Percentiles rank a stretch among this genome's conserved stretches.
Evolutionary conservation across 2,113 vertebrate species (phyloP).

Genomic region (Isichthys henryi): DNA sequence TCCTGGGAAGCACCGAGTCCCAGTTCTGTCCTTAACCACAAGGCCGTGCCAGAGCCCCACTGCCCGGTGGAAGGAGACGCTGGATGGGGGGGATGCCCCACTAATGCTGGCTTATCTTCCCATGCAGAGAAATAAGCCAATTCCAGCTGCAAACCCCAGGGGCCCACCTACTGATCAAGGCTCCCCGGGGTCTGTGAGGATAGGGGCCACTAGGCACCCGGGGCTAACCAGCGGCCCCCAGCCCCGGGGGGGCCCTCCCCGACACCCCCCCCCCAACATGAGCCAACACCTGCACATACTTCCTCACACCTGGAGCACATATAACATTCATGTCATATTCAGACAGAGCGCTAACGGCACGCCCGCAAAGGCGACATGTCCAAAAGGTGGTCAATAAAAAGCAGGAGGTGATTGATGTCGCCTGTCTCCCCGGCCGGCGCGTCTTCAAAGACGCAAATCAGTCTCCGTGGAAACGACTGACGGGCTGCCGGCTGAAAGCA

Average conservation of each 20-base stretch:
- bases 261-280: too few species aligned
- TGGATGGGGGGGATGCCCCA: slow-evolving; percentile 32
- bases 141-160: slow-evolving; percentile 7
- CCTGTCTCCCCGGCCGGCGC: not conserved
- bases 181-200: not conserved
- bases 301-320: not conserved
- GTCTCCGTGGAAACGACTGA: not conserved
- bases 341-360: not conserved
- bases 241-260: not conserved
- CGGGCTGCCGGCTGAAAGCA: not conserved
- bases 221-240: not conserved
- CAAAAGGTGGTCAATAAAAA: not conserved
- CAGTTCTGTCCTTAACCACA: not conserved
- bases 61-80: slow-evolving; percentile 27
- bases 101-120: not conserved
- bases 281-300: not conserved
- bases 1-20: not conserved
- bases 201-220: not conserved
- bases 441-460: not conserved
- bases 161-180: not conserved
- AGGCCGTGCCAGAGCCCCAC: not conserved
- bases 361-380: not conserved
- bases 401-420: not conserved
- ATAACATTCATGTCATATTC: not conserved
- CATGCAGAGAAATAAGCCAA: not conserved